A percentile compares a stretch with the other conserved stretches of the same genome.
Conservation (phyloP, 2,113 vertebrate genomes). For the Amphilophus citrinellus region DNA sequence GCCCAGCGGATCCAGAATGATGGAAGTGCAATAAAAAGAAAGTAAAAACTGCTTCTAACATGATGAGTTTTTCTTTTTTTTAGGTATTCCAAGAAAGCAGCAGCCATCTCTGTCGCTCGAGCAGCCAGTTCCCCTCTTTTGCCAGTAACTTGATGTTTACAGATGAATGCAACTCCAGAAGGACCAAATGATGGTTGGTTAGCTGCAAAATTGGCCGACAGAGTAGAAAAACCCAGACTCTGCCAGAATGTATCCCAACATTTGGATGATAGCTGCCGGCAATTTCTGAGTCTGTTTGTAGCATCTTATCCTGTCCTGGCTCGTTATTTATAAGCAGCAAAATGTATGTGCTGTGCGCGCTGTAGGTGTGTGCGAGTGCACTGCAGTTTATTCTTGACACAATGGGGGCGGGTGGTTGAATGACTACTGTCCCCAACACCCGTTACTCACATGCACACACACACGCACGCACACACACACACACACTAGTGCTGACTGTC, state of each 20-base stretch:
- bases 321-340: slow-evolving; percentile 18
- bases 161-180: slow-evolving; percentile 28
- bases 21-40: background rate
- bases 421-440: slow-evolving; percentile 66
- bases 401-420: slow-evolving; percentile 63
- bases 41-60: background rate
- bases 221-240: slow-evolving; percentile 9
- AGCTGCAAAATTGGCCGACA: slow-evolving; percentile 5
- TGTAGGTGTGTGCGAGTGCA: slow-evolving; percentile 21
- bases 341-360: slow-evolving; percentile 20
- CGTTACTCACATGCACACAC: slow-evolving; percentile 35
- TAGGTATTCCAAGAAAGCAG: background rate
- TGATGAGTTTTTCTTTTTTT: background rate
- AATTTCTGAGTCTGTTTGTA: background rate
- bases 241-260: slow-evolving; percentile 7
- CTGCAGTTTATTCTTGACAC: slow-evolving; percentile 58
- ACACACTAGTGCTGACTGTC: slow-evolving; percentile 36
- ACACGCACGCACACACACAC: slow-evolving; percentile 37
- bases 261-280: slow-evolving; percentile 1
- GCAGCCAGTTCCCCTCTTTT: background rate
- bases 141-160: slow-evolving; percentile 28
- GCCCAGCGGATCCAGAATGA: background rate
- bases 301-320: background rate
- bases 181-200: background rate
- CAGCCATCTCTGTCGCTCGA: slow-evolving; percentile 1